A percentile compares a stretch with the other conserved stretches of the same genome.
Conservation (phyloP, 2,113 vertebrate genomes). For the Caranx ignobilis region DNA sequence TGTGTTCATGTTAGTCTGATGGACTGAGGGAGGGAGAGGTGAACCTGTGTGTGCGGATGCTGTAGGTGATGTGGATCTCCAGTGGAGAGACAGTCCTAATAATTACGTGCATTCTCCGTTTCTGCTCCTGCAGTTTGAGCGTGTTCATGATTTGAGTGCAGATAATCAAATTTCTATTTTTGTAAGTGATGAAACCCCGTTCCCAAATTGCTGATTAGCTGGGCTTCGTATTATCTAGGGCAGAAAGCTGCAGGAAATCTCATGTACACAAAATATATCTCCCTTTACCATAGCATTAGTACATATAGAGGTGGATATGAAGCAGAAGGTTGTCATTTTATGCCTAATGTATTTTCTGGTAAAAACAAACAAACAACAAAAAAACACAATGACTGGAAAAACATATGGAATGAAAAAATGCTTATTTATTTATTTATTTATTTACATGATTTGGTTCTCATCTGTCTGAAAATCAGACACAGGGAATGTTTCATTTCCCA, state of each 20-base stretch:
- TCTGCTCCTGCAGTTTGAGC: not conserved
- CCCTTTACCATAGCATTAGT: not conserved
- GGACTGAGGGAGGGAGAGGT: not conserved
- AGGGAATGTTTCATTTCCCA: too few species aligned
- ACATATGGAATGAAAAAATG: not conserved
- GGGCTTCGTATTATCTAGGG: not conserved
- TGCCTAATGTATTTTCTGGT: not conserved
- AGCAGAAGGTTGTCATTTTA: not conserved
- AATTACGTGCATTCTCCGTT: not conserved
- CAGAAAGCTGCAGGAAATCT: not conserved
- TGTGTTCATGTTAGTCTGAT: too few species aligned
- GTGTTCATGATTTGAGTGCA: not conserved
- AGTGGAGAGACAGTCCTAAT: not conserved
- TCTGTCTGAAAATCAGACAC: not conserved
- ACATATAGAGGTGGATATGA: not conserved
- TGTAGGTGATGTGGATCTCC: not conserved
- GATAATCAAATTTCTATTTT: not conserved
- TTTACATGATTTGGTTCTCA: not conserved
- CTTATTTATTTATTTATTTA: not conserved
- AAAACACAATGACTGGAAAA: not conserved
- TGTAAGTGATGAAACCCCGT: not conserved
- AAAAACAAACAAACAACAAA: not conserved
- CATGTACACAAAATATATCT: not conserved
- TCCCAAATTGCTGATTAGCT: not conserved
- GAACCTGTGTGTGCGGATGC: not conserved